phyloP scores from a whole-genome alignment of 2,888 invertebrate genomes.

The Ichneumoninae sp. region DNA sequence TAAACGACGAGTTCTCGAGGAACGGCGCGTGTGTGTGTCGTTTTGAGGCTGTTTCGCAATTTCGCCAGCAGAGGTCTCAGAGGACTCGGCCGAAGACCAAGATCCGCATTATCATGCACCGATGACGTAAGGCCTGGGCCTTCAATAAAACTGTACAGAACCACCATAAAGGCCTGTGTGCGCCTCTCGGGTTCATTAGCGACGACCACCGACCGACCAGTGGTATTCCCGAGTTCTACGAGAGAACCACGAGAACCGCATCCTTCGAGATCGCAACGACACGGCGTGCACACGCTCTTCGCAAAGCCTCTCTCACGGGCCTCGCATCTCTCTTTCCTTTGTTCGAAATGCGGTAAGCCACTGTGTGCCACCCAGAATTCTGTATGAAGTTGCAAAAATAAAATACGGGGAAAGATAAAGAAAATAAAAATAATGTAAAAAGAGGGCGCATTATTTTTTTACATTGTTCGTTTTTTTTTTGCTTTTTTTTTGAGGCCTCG shows the following conservation, averaged over 20 bases:
- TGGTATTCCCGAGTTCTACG: constrained; percentile 40
- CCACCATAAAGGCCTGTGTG: constrained; percentile 70
- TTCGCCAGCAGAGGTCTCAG: constrained; percentile 54
- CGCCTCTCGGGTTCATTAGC: constrained; percentile 70
- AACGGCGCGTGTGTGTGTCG: background rate
- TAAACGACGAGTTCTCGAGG: background rate
- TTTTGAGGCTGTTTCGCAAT: constrained; percentile 20
- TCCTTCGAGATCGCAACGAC: constrained; percentile 48
- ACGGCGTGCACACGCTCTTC: constrained; percentile 19
- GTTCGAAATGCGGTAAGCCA: constrained; percentile 54
- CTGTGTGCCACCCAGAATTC: constrained; percentile 47
- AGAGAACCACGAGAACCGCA: constrained; percentile 61
- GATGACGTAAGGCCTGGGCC: constrained; percentile 59
- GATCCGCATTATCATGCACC: constrained; percentile 52
- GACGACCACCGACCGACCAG: constrained; percentile 43
- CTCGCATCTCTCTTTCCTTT: constrained; percentile 45
- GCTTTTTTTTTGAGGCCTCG: background rate
- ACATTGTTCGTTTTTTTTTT: background rate
- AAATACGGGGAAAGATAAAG: background rate
- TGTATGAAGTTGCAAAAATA: constrained; percentile 44
- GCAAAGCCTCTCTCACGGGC: constrained; percentile 36
- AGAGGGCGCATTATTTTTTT: background rate
- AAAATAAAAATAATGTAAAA: constrained; percentile 1
- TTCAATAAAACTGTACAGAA: constrained; percentile 72
- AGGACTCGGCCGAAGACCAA: constrained; percentile 4